Conservation (phyloP, 2,113 vertebrate genomes). For the Tringa solitaria region DNA sequence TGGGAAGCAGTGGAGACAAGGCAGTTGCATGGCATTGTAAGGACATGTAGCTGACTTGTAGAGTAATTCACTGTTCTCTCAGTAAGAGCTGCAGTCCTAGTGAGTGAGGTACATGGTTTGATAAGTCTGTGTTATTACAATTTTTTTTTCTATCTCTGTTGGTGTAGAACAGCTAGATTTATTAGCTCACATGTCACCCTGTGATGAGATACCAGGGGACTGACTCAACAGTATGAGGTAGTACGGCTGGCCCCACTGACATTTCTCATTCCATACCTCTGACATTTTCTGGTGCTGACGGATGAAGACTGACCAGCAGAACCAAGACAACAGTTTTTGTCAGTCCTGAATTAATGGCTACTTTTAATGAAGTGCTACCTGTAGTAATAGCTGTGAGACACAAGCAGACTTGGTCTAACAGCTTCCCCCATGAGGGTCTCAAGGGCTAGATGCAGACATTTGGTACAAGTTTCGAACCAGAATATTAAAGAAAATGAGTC, state of each 20-base stretch:
- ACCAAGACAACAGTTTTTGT: neutral
- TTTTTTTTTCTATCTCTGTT: neutral
- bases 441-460: neutral
- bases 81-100: neutral
- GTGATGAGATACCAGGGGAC: neutral
- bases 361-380: neutral
- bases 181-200: neutral
- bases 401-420: neutral
- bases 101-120: neutral
- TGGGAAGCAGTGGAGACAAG: neutral
- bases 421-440: accelerated
- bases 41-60: neutral
- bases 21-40: neutral
- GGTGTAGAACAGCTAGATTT: neutral
- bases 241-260: neutral
- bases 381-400: neutral
- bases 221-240: neutral
- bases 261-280: neutral
- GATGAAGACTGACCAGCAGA: neutral
- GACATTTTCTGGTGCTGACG: neutral
- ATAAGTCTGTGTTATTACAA: neutral
- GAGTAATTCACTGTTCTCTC: neutral
- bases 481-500: neutral
- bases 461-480: neutral
- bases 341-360: neutral